A percentile compares a stretch with the other conserved stretches of the same genome.
Conservation (phyloP, 2,113 vertebrate species). For the Sinocyclocheilus anophthalmus region DNA sequence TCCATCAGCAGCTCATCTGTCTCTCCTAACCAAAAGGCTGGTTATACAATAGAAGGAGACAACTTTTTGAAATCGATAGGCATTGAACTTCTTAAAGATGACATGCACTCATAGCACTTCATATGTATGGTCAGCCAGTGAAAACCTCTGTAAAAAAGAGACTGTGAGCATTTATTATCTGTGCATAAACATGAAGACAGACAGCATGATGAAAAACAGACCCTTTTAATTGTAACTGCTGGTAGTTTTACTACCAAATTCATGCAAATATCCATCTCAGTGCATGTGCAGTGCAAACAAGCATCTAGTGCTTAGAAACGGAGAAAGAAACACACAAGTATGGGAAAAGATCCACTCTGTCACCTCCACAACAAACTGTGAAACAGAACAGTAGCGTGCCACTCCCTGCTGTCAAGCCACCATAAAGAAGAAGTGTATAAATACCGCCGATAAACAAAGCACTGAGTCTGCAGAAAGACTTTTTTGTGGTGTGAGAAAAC, state of each 20-base stretch:
- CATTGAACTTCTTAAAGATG: not conserved
- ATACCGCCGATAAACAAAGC: slow-evolving; percentile 44
- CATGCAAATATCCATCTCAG: slow-evolving; percentile 52
- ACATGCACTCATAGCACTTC: not conserved
- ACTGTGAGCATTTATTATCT: not conserved
- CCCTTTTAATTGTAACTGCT: not conserved
- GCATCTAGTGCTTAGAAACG: not conserved
- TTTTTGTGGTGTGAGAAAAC: slow-evolving; percentile 49
- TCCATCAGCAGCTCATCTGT: too few relatives aligned
- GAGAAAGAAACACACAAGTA: not conserved
- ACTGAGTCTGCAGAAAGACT: slow-evolving; percentile 49
- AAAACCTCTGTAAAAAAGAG: not conserved
- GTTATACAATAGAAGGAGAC: too few relatives aligned
- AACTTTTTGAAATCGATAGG: not conserved
- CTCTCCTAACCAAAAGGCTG: too few relatives aligned
- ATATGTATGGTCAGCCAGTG: not conserved
- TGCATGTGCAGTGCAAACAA: slow-evolving; percentile 23
- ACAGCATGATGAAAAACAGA: not conserved
- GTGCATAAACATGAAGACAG: not conserved
- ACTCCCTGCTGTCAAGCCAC: slow-evolving; percentile 46
- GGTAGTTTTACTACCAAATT: slow-evolving; percentile 43
- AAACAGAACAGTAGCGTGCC: slow-evolving; percentile 38
- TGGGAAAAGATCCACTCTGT: slow-evolving; percentile 35
- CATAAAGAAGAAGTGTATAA: slow-evolving; percentile 53
- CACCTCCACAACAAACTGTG: slow-evolving; percentile 48